Base-by-base conservation (phyloP, 2,113 vertebrate species). In the Polypterus bichir region DNA sequence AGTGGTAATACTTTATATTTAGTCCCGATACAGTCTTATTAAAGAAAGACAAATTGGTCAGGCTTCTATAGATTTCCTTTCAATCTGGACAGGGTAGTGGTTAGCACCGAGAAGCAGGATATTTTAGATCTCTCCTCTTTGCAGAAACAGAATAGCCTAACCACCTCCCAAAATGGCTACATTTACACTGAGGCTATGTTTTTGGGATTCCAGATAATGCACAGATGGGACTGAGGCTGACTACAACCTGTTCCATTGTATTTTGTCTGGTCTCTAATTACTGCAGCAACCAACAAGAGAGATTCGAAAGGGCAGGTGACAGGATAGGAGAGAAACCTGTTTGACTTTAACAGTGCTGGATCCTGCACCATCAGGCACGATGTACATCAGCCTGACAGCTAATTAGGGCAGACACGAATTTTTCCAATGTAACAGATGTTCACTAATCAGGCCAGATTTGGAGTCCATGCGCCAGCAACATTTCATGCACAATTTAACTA, bases 401-500 rank as follows among this genome's bases (percentile, higher is more conserved):
- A 96, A 97, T 98, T 97, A 97, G 93, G 92, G 94, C 86, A 91
- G 92, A 97, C 96, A 97, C 89, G 82, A 93, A 97, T 97, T 97
- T 96, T 89, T 96, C 93, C 96, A 92, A 92, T 97, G 92, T 97
- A 98, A 98, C 96, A 98, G 96, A 98, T 98, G 96, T 98, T 97
- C 93, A 83, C 92, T 97, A 97, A 97, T 97, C 93, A 97, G 92
- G 90, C 91, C 95, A 97, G 92, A 97, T 95, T 89, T 87, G 88
- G 87, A 93, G 91, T 86, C 84, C 87, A 88, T 80, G 88, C 86
- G 93, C 93, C 96, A 97, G 93, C 90, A 91, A 93, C 94, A 97
- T 98, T 98, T 97, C 96, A 98, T 95, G 94, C 93, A 93, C 96
- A 97, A 98, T 98, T 98, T 97, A 97, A 97, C 96, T 91, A 95